Base-by-base conservation (phyloP, 2,888 invertebrate genomes). In the Melanchra persicariae region DNA sequence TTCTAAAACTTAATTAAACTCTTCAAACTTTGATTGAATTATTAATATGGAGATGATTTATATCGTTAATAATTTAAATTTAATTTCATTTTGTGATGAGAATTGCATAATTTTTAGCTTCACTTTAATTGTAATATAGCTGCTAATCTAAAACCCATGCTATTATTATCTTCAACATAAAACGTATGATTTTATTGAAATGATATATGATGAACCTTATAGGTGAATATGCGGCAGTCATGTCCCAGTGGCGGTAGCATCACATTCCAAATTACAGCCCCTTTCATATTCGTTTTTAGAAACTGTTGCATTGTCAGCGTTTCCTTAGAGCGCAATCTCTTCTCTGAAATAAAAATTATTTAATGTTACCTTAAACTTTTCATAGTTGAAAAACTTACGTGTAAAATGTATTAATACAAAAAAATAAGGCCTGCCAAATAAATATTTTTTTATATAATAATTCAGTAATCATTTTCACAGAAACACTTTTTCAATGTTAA, bases 241-340 rank as follows among this genome's bases (percentile, higher is more conserved):
- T 93, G 89, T 51, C 91, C 91, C 26, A 97, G 90, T 0, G 96
- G 89, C 0, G 96, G 97, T 10, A 98, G 87, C n/a, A 93, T 88
- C n/a, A 97, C 91, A 65, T 96, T 96, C n/a, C 96, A 88, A 24
- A 98, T 96, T 0, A 96, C 83, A 69, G 90, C 92, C 40, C 91
- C 90, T 9, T 81, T 91, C 96, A 96, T 96, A 77, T 96, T 85
- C 1, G 85, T 83, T 40, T 88, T 88, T 2, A 96, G 81, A 74
- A 96, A 96, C 19, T 93, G 86, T 54, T 93, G 85, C 71, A 96
- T 89, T 3, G 90, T 90, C 55, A 96, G 78, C 0, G 82, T 78
- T 62, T 87, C 78, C 22, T 74, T 83, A 4, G 17, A 43, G 7
- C 9, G 19, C 8, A 54, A 55, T n/a, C 54, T 68, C 8, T 74